phyloP scores from a whole-genome alignment of 2,113 vertebrate species.

The Psilopogon haemacephalus region DNA sequence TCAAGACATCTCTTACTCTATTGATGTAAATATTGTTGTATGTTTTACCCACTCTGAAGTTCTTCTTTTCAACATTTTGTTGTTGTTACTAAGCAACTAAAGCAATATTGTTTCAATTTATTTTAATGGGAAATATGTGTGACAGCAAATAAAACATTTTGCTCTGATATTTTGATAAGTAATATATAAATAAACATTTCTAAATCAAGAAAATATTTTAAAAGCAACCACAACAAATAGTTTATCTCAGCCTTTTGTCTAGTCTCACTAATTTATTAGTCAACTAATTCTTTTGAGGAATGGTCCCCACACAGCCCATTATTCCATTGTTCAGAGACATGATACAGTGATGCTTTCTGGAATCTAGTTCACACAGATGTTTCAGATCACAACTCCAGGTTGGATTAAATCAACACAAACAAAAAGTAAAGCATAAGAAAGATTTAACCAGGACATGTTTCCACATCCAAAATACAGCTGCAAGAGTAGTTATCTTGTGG shows the following conservation, averaged over 20 bases:
- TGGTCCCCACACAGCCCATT: background rate
- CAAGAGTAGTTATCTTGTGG: background rate
- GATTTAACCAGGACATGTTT: background rate
- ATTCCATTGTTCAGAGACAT: background rate
- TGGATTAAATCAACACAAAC: background rate
- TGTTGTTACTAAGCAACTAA: constrained; percentile 64
- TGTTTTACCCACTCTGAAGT: background rate
- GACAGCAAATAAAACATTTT: constrained; percentile 40
- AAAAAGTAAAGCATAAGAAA: background rate
- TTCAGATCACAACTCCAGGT: background rate
- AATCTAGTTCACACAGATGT: background rate
- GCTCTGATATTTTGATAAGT: background rate
- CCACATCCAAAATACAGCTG: background rate
- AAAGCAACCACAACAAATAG: background rate
- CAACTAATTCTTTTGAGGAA: background rate
- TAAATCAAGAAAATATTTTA: background rate
- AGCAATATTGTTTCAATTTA: constrained; percentile 24
- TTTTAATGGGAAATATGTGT: constrained; percentile 46
- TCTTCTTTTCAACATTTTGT: background rate
- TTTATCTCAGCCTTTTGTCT: background rate
- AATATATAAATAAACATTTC: background rate
- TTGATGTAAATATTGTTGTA: constrained; percentile 41
- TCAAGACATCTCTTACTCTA: background rate
- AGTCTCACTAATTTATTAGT: background rate
- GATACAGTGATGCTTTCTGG: too few species aligned